Base-by-base conservation (phyloP, 2,797 vertebrate species). In the Tapera naevia region DNA sequence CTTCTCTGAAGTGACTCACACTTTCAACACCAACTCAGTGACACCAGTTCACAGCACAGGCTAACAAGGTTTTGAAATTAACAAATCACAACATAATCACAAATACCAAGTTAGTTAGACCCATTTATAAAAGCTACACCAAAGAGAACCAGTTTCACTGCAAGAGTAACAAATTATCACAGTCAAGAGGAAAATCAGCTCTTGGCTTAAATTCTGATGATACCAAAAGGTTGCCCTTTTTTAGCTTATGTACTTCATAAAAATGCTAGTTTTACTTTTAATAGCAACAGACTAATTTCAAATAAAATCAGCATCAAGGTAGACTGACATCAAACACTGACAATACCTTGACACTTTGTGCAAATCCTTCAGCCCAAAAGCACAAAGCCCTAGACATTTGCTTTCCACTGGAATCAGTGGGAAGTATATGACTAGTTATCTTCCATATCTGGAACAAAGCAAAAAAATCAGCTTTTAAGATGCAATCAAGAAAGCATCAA, bases 341-440 rank as follows among this genome's bases (percentile, higher is more conserved):
- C 33, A 79, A 46, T 35, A 64, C 35, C 62, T 66, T 45, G 30
- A 56, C 22, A 74, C 45, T 66, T 37, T 43, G 62, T 2, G 15
- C 0, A 83, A 90, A 72, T 39, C 62, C 43, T 81, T 89, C 89
- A 89, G 71, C 78, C 60, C 92, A 74, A 74, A 73, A 86, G 60
- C 71, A 88, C 35, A 65, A 73, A 83, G n/a, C 50, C 69, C 64
- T 57, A 85, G 23, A 80, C 6, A 1, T 33, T 76, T 25, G 56
- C 67, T 32, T 37, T 22, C 56, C 67, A 48, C 64, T 39, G 32
- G 5, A 48, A 85, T 30, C 75, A 37, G 48, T 4, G 1, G 35
- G 43, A 86, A 70, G 67, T 35, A n/a, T 0, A 21, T 6, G 2
- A 18, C 80, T 53, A 32, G 0, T 10, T 10, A 62, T 13, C 66